Percentiles rank a stretch among this genome's conserved stretches.
Evolutionary conservation across 1,140 invertebrate species (phyloP).

Genomic region (Aphis gossypii): DNA sequence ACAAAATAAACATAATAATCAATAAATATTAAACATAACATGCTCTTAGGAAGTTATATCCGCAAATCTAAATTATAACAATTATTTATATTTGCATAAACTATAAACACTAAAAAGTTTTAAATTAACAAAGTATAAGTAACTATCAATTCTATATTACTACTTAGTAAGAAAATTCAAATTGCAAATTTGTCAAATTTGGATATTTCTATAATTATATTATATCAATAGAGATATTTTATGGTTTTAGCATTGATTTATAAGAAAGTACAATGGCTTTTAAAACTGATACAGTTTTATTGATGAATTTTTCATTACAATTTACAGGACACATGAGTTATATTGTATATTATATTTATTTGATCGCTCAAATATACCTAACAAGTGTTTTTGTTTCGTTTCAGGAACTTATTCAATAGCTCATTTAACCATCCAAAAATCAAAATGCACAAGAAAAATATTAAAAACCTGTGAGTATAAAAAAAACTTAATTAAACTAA

Average conservation of each 20-base stretch:
- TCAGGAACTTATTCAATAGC: background rate
- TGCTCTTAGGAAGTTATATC: too few species aligned
- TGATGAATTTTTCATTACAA: background rate
- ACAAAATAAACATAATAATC: too few species aligned
- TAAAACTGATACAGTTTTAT: background rate
- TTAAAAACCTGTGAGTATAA: constrained; percentile 6
- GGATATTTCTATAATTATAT: background rate
- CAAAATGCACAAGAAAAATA: constrained; percentile 13
- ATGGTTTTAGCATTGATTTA: background rate
- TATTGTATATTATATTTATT: background rate
- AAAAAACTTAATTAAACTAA: background rate
- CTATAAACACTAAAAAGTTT: too few species aligned
- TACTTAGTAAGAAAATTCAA: too few species aligned
- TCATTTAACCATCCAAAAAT: background rate
- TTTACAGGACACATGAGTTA: background rate
- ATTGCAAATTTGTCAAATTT: background rate
- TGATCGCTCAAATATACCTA: background rate
- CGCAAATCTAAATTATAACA: too few species aligned
- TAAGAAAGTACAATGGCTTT: background rate
- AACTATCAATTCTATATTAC: too few species aligned
- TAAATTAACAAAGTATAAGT: too few species aligned
- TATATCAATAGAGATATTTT: background rate
- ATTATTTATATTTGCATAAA: too few species aligned
- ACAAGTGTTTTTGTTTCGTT: background rate
- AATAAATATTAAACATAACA: too few species aligned